A percentile compares a stretch with the other conserved stretches of the same genome.
These are phyloP conservation scores for Napeogenes sylphis DNA, from an alignment of 2,888 invertebrate species.

Conservation along the genomic window DNA sequence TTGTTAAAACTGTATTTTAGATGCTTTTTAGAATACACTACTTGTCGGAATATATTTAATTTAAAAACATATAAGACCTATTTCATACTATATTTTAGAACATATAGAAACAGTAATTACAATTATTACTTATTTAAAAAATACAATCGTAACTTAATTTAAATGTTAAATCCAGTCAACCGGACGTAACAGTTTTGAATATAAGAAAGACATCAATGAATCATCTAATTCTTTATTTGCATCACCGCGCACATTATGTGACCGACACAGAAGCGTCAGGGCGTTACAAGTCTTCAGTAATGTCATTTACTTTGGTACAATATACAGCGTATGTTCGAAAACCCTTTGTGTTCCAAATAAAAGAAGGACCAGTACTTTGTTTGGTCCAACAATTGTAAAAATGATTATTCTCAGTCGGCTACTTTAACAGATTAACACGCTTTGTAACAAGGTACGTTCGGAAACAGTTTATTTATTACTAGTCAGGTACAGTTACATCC, in stretches of 20 bases:
- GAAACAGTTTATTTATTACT: conserved; percentile 51
- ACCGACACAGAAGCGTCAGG: conserved; percentile 56
- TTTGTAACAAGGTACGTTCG: conserved; percentile 46
- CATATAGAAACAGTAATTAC: no score
- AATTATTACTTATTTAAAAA: no score
- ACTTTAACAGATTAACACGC: conserved; percentile 71
- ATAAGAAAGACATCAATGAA: conserved; percentile 40
- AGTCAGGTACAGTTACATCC: conserved; percentile 69
- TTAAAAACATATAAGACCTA: no score
- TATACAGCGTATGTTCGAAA: conserved; percentile 43
- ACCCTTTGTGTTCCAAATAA: conserved; percentile 58
- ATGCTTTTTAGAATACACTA: no score
- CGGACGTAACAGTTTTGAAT: conserved; percentile 38
- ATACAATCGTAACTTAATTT: conserved; percentile 28
- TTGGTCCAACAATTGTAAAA: conserved; percentile 58
- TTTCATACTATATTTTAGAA: no score
- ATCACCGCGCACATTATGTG: conserved; percentile 57
- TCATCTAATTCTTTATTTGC: conserved; percentile 54
- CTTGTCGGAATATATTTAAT: no score
- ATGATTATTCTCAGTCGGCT: conserved; percentile 62
- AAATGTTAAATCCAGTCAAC: conserved; percentile 33
- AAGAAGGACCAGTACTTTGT: conserved; percentile 53
- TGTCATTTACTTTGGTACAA: conserved; percentile 59
- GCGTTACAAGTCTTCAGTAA: conserved; percentile 54
- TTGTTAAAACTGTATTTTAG: no score